Evolutionary conservation across 2,888 invertebrate species (phyloP).

Genomic region (Orchesellides sinensis): DNA sequence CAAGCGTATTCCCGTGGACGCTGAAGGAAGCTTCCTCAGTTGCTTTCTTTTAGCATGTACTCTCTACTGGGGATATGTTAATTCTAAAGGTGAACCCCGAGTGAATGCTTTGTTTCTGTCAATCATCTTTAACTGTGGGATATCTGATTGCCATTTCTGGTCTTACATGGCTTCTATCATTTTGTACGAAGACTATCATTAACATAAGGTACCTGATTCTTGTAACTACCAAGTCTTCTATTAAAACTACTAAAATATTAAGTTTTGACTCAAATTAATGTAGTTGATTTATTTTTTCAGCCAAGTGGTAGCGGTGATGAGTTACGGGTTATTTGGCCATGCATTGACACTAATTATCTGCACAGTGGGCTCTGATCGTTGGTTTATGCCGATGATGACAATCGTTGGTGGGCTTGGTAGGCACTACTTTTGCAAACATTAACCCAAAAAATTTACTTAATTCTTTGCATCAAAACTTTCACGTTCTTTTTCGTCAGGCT

Average conservation of each 20-base stretch:
- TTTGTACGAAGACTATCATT: conserved; percentile 71
- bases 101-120: conserved; percentile 55
- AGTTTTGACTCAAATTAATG: background rate
- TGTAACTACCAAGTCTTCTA: conserved; percentile 8
- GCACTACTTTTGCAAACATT: background rate
- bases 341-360: conserved; percentile 77
- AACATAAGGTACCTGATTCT: conserved; percentile 72
- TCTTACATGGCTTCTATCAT: conserved; percentile 67
- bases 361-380: conserved; percentile 77
- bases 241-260: background rate
- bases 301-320: conserved; percentile 78
- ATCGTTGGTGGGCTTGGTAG: conserved; percentile 77
- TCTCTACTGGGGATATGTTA: conserved; percentile 71
- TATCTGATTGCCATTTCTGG: conserved; percentile 65
- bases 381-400: conserved; percentile 78
- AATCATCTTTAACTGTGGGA: conserved; percentile 67
- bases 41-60: conserved; percentile 70
- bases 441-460: background rate
- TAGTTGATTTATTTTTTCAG: conserved; percentile 50
- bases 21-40: conserved; percentile 71
- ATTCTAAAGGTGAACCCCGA: conserved; percentile 57
- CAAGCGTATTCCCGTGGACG: conserved; percentile 69
- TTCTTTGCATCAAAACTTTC: conserved; percentile 3
- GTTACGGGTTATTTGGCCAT: conserved; percentile 79
- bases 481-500: conserved; percentile 70